A percentile compares a stretch with the other conserved stretches of the same genome.
phyloP scores from a whole-genome alignment of 2,888 invertebrate genomes.

The Macrophya alboannulata region DNA sequence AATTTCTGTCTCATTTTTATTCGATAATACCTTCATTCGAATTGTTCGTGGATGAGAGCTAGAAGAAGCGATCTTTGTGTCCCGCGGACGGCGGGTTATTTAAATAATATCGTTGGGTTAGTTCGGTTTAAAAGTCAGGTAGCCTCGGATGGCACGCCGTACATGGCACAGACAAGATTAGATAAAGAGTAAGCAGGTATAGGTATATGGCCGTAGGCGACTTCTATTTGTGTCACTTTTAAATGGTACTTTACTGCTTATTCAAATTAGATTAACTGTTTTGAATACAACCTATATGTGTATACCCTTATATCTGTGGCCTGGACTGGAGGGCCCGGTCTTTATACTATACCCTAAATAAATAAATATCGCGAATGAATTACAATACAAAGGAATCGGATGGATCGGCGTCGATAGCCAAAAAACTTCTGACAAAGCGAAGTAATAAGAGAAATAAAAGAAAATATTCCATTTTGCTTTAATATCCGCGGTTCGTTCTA shows the following conservation, averaged over 20 bases:
- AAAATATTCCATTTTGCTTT: background rate
- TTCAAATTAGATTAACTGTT: constrained; percentile 76
- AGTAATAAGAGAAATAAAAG: background rate
- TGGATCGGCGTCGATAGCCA: constrained; percentile 46
- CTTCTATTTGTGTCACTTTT: constrained; percentile 71
- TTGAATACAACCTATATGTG: constrained; percentile 68
- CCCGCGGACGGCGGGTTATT: constrained; percentile 64
- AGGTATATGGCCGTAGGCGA: constrained; percentile 37
- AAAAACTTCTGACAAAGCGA: background rate
- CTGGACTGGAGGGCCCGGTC: background rate
- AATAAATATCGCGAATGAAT: constrained; percentile 63
- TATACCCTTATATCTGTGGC: background rate
- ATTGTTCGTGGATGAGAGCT: background rate
- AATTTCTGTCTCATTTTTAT: background rate
- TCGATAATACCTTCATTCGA: background rate
- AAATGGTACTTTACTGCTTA: constrained; percentile 76
- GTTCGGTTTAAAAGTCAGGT: constrained; percentile 67
- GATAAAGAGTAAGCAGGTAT: constrained; percentile 65
- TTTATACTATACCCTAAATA: constrained; percentile 42
- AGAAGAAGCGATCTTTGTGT: constrained; percentile 55
- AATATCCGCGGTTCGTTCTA: background rate
- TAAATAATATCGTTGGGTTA: constrained; percentile 74
- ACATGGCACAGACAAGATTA: constrained; percentile 75
- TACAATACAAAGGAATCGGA: constrained; percentile 75
- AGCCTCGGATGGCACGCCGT: constrained; percentile 71